A percentile compares a stretch with the other conserved stretches of the same genome.
Evolutionary conservation across 2,888 invertebrate genomes (phyloP).

Genomic region (Mesorhabditis belari): DNA sequence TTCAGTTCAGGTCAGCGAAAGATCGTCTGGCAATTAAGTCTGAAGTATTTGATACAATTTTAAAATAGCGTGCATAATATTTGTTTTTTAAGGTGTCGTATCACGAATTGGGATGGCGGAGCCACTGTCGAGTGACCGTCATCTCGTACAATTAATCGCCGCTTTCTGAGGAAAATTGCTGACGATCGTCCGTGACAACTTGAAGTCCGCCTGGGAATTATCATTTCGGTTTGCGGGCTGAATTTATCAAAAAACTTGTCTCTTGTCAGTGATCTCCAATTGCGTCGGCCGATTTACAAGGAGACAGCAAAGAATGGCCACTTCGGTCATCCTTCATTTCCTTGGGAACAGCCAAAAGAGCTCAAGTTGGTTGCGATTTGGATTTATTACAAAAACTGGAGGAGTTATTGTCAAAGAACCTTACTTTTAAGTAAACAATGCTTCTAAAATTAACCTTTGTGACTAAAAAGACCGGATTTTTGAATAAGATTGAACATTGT

Average conservation of each 20-base stretch:
- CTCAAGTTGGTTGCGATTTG: no score
- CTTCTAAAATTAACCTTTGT: no score
- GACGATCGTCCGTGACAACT: slow-evolving; percentile 82
- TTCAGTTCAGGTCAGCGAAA: slow-evolving; percentile 69
- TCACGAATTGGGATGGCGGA: slow-evolving; percentile 94
- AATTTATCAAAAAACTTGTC: no score
- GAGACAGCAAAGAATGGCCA: slow-evolving; percentile 37
- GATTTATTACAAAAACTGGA: no score
- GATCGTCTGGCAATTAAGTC: background rate
- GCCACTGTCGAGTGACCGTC: slow-evolving; percentile 88
- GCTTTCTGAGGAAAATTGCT: slow-evolving; percentile 68
- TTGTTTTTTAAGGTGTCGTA: slow-evolving; percentile 72
- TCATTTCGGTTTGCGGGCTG: slow-evolving; percentile 70
- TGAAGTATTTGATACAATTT: background rate
- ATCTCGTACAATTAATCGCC: slow-evolving; percentile 94
- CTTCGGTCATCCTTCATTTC: slow-evolving; percentile 45
- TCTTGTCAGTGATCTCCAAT: slow-evolving; percentile 23
- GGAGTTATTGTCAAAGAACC: background rate
- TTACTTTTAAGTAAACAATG: no score
- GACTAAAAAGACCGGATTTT: no score
- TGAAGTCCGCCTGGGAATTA: slow-evolving; percentile 93
- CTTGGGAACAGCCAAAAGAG: slow-evolving; percentile 91
- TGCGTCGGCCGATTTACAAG: slow-evolving; percentile 34
- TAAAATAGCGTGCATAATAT: slow-evolving; percentile 19
- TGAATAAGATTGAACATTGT: no score